These are phyloP conservation scores for Eupithecia exiguata DNA, from an alignment of 2,888 invertebrate genomes.

Conservation along the genomic window DNA sequence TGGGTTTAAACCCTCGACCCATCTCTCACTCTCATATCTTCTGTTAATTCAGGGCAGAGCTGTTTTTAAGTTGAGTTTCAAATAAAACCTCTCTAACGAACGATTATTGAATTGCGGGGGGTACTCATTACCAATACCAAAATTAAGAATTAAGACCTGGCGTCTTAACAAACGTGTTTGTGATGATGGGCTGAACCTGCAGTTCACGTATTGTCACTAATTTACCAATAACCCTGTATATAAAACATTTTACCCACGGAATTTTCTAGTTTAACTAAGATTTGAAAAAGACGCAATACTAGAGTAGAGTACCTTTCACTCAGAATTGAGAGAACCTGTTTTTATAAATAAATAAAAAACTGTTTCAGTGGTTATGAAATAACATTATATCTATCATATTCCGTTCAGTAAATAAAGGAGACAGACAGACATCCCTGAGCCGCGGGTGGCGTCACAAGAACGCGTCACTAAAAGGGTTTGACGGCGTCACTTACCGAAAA, in stretches of 20 bases:
- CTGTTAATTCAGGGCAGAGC: too few species aligned
- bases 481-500: constrained; percentile 65
- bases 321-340: background rate
- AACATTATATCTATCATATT: background rate
- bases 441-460: constrained; percentile 63
- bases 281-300: background rate
- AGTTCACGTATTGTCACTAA: too few species aligned
- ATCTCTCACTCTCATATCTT: too few species aligned
- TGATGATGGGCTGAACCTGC: too few species aligned
- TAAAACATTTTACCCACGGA: background rate
- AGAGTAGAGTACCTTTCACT: background rate
- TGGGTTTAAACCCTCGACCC: too few species aligned
- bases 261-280: background rate
- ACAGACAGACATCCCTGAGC: constrained; percentile 47
- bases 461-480: constrained; percentile 72
- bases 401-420: background rate
- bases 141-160: too few species aligned
- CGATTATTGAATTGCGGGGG: too few species aligned
- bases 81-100: too few species aligned
- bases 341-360: background rate
- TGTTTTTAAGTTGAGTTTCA: too few species aligned
- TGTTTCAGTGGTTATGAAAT: background rate
- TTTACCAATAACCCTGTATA: too few species aligned
- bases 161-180: too few species aligned
- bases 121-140: too few species aligned